These are phyloP conservation scores for Chloropsis hardwickii DNA, from an alignment of 2,113 vertebrate genomes.

Conservation along the genomic window DNA sequence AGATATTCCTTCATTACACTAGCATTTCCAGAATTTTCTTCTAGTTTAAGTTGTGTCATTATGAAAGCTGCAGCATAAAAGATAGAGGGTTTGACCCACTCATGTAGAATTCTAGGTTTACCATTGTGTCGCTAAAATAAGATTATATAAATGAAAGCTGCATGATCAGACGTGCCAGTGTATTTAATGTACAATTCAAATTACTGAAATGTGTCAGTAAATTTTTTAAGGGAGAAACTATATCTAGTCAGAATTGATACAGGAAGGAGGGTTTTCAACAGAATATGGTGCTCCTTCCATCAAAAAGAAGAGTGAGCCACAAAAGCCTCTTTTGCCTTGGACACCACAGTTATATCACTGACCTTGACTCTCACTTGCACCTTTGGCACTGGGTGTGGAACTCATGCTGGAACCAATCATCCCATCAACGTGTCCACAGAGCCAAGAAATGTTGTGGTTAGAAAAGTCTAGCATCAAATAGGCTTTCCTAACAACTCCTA, in stretches of 20 bases:
- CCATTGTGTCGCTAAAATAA: not conserved
- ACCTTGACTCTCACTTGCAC: slow-evolving; percentile 7
- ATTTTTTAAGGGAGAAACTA: not conserved
- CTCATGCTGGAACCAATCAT: not conserved
- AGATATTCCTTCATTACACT: not conserved
- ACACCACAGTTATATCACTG: not conserved
- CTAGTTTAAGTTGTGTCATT: not conserved
- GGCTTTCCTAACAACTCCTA: not conserved
- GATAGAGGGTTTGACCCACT: not conserved
- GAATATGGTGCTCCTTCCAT: not conserved
- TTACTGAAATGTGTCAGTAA: not conserved
- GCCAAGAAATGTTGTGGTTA: not conserved
- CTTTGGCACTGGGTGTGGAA: not conserved
- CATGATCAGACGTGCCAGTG: rapidly evolving
- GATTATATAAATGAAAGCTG: not conserved
- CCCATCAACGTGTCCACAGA: not conserved
- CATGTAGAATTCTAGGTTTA: not conserved
- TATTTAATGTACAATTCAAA: not conserved
- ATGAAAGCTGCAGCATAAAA: not conserved
- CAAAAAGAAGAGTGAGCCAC: not conserved
- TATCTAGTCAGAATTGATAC: not conserved
- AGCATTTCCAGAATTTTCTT: not conserved
- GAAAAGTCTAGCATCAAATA: not conserved
- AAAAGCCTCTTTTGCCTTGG: not conserved
- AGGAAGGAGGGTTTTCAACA: not conserved